Base-by-base conservation (phyloP, 2,797 vertebrate genomes). In the Silurus lanzhouensis region DNA sequence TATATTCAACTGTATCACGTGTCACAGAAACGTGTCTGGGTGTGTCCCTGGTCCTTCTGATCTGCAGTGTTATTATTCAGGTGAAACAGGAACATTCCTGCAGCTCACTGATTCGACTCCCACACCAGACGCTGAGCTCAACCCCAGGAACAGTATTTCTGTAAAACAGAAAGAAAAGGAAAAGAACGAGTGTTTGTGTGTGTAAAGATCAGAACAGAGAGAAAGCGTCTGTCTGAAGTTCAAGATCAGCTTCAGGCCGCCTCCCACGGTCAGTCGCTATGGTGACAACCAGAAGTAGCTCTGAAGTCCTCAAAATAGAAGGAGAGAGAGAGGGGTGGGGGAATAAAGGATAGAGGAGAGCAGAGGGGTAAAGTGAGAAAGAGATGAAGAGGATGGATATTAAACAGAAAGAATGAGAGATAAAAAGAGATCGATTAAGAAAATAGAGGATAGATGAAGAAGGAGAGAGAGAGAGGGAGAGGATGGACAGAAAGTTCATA, bases 231-330 rank as follows among this genome's bases (percentile, higher is more conserved):
- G 82, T 85, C 70, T 84, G 27, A 75, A 88, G 85, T 87, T 88
- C 85, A 85, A 64, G 52, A 77, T 80, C 55, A 79, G 84, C 89
- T 82, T 57, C 52, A 48, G 72, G 82, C 88, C 77, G 81, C 70
- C 85, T 84, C 87, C 78, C 71, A 88, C 87, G 70, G 76, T 25
- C 52, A 46, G 89, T 92, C 88, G 68, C 89, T 84, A 90, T 91
- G 88, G 90, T 86, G 88, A 92, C 79, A 76, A 81, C 82, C 66
- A 80, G 79, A 74, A 78, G 83, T 75, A 80, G 83, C 80, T 57
- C 85, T 70, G 83, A 75, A 89, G 88, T 89, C 70, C 38, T 81
- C 22, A 64, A n/a, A 52, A 52, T 6, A 70, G 12, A 64, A 19
- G 87, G 27, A 86, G 38, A 75, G 17, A 64, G 25, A n/a, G 12